Percentiles rank a stretch among this genome's conserved stretches.
Conservation (phyloP, 2,888 invertebrate genomes). For the Drosophila affinis region DNA sequence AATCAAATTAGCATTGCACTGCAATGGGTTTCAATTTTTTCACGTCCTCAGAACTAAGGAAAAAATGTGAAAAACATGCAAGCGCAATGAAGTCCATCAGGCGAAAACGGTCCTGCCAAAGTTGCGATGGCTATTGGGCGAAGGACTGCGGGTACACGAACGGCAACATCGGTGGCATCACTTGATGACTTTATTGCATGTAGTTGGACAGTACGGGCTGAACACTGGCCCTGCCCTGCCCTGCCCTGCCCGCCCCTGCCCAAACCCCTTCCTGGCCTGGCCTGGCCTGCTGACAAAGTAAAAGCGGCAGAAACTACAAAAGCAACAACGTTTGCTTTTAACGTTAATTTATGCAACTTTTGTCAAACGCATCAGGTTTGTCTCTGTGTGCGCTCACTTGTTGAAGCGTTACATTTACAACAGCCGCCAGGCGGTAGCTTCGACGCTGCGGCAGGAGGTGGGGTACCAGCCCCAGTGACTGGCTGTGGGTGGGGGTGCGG, state of each 20-base stretch:
- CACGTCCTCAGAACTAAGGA: conserved; percentile 26
- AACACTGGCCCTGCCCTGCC: conserved; percentile 3
- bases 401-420: conserved; percentile 30
- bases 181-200: conserved; percentile 78
- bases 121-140: neutral
- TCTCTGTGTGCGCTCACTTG: conserved; percentile 29
- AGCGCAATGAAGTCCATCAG: conserved; percentile 42
- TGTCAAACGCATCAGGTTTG: conserved; percentile 67
- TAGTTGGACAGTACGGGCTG: conserved; percentile 38
- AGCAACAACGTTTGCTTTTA: conserved; percentile 68
- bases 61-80: conserved; percentile 27
- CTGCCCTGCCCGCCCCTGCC: conserved; percentile 3
- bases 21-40: conserved; percentile 26
- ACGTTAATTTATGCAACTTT: conserved; percentile 80
- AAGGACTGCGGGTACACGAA: conserved; percentile 9
- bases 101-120: neutral
- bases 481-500: conserved; percentile 5
- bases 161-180: conserved; percentile 52
- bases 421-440: conserved; percentile 26
- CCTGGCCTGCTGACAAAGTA: conserved; percentile 64
- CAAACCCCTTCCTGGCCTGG: neutral
- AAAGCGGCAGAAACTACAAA: conserved; percentile 46
- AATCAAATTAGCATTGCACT: conserved; percentile 28
- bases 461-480: conserved; percentile 8
- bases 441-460: conserved; percentile 2